These are phyloP conservation scores for Megalurothrips usitatus DNA, from an alignment of 2,888 invertebrate genomes.

Conservation along the genomic window DNA sequence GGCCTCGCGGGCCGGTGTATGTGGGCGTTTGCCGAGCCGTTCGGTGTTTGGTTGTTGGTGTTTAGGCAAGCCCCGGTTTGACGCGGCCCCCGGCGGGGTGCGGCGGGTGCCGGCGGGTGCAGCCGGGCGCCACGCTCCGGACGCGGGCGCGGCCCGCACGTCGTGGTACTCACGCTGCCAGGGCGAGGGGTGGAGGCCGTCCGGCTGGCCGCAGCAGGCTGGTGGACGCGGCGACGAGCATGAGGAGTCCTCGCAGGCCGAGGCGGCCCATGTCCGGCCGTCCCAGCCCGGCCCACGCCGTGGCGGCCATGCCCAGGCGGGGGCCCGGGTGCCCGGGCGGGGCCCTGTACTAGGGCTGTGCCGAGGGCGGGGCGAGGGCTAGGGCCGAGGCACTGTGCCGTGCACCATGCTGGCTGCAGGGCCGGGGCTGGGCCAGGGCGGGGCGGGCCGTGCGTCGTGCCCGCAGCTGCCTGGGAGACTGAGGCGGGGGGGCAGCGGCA, in stretches of 20 bases:
- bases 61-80: too few relatives aligned
- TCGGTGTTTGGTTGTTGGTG: too few relatives aligned
- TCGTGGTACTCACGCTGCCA: constrained; percentile 20
- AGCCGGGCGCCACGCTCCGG: background rate
- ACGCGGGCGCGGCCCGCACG: background rate
- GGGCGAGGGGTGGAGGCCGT: constrained; percentile 7
- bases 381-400: background rate
- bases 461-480: constrained; percentile 2
- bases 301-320: background rate
- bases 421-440: background rate
- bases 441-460: background rate
- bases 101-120: background rate
- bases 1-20: too few relatives aligned
- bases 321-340: background rate
- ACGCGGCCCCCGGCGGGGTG: background rate
- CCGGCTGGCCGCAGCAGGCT: constrained; percentile 5
- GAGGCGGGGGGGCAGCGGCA: background rate
- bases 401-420: background rate
- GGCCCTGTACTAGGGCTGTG: background rate
- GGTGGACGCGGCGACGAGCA: constrained; percentile 9
- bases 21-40: too few relatives aligned
- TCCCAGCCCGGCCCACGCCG: background rate
- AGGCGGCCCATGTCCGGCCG: constrained; percentile 13
- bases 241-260: background rate
- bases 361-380: background rate